Evolutionary conservation across 92 coral and sea anemone species (phyloP).

Genomic region (Pocillopora grandis): DNA sequence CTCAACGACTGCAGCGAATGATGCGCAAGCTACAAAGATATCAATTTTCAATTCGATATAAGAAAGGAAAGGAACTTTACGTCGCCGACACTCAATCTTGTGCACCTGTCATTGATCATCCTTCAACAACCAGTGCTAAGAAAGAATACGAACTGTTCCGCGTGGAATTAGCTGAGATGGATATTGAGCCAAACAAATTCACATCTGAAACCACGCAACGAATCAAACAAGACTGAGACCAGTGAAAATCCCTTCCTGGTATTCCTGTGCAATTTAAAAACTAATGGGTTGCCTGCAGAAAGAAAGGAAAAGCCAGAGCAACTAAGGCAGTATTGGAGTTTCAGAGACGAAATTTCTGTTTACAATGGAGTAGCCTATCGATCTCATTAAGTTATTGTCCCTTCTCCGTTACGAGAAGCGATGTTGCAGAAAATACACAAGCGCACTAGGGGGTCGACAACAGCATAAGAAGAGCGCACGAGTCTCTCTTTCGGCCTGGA

Average conservation of each 20-base stretch:
- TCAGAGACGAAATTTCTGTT: constrained; percentile 16
- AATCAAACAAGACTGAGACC: not conserved
- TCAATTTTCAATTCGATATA: too few species aligned
- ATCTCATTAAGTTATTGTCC: not conserved
- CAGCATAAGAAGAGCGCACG: not conserved
- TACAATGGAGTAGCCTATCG: not conserved
- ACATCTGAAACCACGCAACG: not conserved
- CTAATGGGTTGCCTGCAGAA: not conserved
- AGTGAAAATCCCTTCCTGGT: constrained; percentile 21
- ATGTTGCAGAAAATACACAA: constrained; percentile 2
- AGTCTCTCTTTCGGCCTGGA: not conserved
- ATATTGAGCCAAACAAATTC: not conserved
- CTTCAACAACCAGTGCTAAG: not conserved
- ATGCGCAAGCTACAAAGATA: too few species aligned
- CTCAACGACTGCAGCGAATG: too few species aligned
- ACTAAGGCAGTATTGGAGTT: constrained; percentile 30
- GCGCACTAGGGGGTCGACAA: constrained; percentile 23
- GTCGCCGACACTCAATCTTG: too few species aligned
- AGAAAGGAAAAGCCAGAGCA: constrained; percentile 27
- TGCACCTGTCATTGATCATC: too few species aligned
- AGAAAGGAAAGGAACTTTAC: too few species aligned
- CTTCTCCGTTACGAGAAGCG: not conserved
- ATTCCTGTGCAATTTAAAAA: not conserved
- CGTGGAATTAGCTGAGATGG: constrained; percentile 25
- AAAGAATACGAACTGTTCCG: constrained; percentile 19